phyloP scores from a whole-genome alignment of 2,888 invertebrate species.

The Meta bourneti region DNA sequence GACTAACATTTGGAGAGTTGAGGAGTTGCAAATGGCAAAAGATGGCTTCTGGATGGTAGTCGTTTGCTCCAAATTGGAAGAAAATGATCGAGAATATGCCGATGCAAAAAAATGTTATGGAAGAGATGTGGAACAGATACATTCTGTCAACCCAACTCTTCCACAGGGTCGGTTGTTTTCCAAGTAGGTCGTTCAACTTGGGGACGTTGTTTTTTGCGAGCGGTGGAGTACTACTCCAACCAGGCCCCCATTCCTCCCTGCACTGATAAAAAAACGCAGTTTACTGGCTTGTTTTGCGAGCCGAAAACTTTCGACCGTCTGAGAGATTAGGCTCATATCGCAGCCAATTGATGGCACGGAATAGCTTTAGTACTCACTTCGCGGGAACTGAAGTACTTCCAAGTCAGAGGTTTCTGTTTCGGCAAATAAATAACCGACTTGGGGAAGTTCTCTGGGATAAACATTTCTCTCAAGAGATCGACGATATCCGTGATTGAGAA shows the following conservation, averaged over 20 bases:
- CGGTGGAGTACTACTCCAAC: slow-evolving; percentile 4
- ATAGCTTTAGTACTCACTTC: not conserved
- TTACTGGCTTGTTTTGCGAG: slow-evolving; percentile 54
- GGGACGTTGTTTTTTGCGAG: slow-evolving; percentile 59
- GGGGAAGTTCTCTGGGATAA: not conserved
- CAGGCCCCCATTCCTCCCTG: slow-evolving; percentile 3
- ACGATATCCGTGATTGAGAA: not conserved
- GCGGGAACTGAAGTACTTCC: slow-evolving; percentile 17
- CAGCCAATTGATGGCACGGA: slow-evolving; percentile 28
- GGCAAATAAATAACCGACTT: slow-evolving; percentile 17
- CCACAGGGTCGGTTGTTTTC: slow-evolving; percentile 61
- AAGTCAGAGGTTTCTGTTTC: slow-evolving; percentile 4
- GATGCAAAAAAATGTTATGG: too few relatives aligned
- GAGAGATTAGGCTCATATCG: slow-evolving; percentile 33
- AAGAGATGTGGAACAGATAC: too few relatives aligned
- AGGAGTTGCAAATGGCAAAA: not conserved
- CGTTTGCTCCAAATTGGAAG: too few relatives aligned
- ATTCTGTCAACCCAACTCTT: not conserved
- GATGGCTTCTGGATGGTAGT: not conserved
- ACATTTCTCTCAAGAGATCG: not conserved
- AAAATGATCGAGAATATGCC: too few relatives aligned
- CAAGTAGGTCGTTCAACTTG: slow-evolving; percentile 71
- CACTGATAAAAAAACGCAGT: slow-evolving; percentile 64
- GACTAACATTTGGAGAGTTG: not conserved
- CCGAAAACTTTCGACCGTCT: slow-evolving; percentile 39